A percentile compares a stretch with the other conserved stretches of the same genome.
Conservation (phyloP, 1,140 invertebrate species). For the Lepidurus arcticus region DNA sequence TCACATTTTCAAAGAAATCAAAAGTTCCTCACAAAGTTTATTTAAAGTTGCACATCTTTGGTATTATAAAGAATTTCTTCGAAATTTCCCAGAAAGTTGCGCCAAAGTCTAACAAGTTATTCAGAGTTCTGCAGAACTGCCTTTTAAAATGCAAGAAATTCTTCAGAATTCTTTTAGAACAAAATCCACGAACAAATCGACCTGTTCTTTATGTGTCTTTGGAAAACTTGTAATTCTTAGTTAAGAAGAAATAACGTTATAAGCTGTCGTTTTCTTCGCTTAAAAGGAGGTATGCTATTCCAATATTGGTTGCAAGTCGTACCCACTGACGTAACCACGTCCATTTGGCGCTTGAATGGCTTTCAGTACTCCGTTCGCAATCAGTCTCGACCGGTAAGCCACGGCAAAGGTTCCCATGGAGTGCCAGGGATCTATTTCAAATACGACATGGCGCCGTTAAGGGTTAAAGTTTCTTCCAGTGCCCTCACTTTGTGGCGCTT, state of each 20-base stretch:
- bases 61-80: too few relatives aligned
- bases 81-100: too few relatives aligned
- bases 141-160: neutral
- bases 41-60: neutral
- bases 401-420: slow-evolving; percentile 75
- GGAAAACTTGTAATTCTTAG: neutral
- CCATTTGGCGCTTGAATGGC: slow-evolving; percentile 56
- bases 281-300: slow-evolving; percentile 56
- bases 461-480: slow-evolving; percentile 32
- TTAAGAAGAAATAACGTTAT: neutral
- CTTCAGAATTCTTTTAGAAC: neutral
- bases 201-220: neutral
- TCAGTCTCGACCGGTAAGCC: slow-evolving; percentile 65
- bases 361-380: slow-evolving; percentile 93
- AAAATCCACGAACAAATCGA: too few relatives aligned
- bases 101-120: too few relatives aligned
- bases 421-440: slow-evolving; percentile 91
- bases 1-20: neutral
- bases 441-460: slow-evolving; percentile 30
- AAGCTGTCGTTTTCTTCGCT: neutral
- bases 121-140: too few relatives aligned
- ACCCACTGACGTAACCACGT: slow-evolving; percentile 72
- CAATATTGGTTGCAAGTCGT: slow-evolving; percentile 96
- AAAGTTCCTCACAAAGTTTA: slow-evolving; percentile 43
- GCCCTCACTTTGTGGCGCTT: slow-evolving; percentile 66